phyloP scores from a whole-genome alignment of 2,888 invertebrate genomes.

The Lagria hirta region DNA sequence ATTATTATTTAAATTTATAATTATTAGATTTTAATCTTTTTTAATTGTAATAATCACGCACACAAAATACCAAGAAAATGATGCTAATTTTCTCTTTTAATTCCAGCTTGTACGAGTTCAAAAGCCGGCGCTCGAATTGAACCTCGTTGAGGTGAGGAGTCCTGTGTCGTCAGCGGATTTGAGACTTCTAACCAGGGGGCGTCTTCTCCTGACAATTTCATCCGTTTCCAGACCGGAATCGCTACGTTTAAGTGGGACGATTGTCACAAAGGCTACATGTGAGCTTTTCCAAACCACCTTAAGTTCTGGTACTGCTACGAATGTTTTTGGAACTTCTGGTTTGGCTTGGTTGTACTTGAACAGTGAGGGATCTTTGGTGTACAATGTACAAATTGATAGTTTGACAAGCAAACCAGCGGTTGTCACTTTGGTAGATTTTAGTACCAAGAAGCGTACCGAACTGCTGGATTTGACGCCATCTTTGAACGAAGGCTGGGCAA shows the following conservation, averaged over 20 bases:
- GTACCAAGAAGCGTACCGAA: conserved; percentile 65
- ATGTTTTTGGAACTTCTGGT: conserved; percentile 59
- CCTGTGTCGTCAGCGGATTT: conserved; percentile 76
- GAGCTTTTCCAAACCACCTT: conserved; percentile 78
- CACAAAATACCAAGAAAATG: too few species aligned
- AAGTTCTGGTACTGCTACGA: conserved; percentile 54
- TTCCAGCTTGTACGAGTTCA: conserved; percentile 64
- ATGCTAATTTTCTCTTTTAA: conserved; percentile 17
- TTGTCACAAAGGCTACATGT: conserved; percentile 75
- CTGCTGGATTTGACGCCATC: conserved; percentile 71
- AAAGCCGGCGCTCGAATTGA: conserved; percentile 76
- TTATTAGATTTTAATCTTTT: too few species aligned
- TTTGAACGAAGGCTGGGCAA: conserved; percentile 63
- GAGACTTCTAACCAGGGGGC: conserved; percentile 74
- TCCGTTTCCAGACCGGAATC: conserved; percentile 67
- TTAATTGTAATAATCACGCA: too few species aligned
- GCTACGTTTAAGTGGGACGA: conserved; percentile 67
- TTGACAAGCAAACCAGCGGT: conserved; percentile 56
- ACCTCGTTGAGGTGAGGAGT: conserved; percentile 76
- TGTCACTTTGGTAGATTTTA: conserved; percentile 72
- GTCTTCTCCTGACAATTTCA: conserved; percentile 69
- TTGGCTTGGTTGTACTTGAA: conserved; percentile 78
- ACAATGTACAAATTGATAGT: conserved; percentile 73
- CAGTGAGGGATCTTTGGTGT: conserved; percentile 74
- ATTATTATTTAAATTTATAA: too few species aligned